phyloP scores from a whole-genome alignment of 1,140 invertebrate species.

The Metaphire vulgaris region DNA sequence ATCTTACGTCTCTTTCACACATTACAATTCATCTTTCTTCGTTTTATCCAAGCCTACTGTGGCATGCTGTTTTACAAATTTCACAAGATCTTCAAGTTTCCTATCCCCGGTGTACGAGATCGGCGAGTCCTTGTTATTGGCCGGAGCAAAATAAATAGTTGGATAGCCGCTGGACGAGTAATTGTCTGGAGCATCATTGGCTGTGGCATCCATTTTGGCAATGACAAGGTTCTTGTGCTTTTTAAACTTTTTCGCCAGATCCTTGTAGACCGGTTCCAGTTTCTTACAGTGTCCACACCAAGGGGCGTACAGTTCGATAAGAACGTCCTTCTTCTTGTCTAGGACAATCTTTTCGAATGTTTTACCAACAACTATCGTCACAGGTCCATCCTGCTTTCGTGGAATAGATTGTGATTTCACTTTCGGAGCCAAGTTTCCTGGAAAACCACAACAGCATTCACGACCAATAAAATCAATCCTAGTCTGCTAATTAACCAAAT shows the following conservation, averaged over 20 bases:
- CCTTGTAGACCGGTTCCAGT: slow-evolving; percentile 92
- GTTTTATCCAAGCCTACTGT: slow-evolving; percentile 55
- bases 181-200: slow-evolving; percentile 81
- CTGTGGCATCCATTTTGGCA: slow-evolving; percentile 96
- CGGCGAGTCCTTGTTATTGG: slow-evolving; percentile 71
- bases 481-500: too few species aligned
- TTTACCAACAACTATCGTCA: slow-evolving; percentile 82
- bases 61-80: slow-evolving; percentile 89
- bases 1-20: too few species aligned
- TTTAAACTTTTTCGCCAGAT: slow-evolving; percentile 77
- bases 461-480: too few species aligned
- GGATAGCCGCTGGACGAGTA: slow-evolving; percentile 67
- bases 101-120: slow-evolving; percentile 82
- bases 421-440: slow-evolving; percentile 68
- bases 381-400: slow-evolving; percentile 65
- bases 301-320: slow-evolving; percentile 96
- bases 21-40: slow-evolving; percentile 47
- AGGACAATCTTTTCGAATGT: slow-evolving; percentile 94
- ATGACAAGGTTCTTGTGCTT: slow-evolving; percentile 77
- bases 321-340: slow-evolving; percentile 82
- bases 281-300: slow-evolving; percentile 97
- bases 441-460: too few species aligned
- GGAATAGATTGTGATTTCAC: slow-evolving; percentile 91
- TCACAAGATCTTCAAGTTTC: slow-evolving; percentile 85
- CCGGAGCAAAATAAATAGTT: slow-evolving; percentile 90